Percentiles rank a stretch among this genome's conserved stretches.
Conservation (phyloP, 2,888 invertebrate genomes). For the Eristalis pertinax region DNA sequence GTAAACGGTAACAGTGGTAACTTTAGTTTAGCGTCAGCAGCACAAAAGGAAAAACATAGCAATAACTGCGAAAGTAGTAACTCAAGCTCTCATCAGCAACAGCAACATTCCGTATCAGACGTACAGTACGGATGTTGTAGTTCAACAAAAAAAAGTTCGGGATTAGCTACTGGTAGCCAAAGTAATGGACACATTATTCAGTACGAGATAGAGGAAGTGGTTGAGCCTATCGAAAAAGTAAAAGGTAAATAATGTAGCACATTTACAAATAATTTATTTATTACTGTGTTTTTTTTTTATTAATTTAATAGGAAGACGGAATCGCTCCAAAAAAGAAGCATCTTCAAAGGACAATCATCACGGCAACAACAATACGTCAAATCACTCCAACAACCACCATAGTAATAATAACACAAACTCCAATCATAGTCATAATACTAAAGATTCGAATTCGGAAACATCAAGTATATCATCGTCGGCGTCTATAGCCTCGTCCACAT, state of each 20-base stretch:
- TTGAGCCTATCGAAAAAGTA: constrained; percentile 78
- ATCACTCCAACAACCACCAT: constrained; percentile 52
- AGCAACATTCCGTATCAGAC: constrained; percentile 52
- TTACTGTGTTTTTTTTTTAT: neutral
- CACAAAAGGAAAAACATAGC: constrained; percentile 67
- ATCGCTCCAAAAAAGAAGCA: constrained; percentile 80
- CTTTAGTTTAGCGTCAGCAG: constrained; percentile 63
- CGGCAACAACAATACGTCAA: constrained; percentile 70
- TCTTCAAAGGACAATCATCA: constrained; percentile 81
- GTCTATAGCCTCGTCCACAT: constrained; percentile 76
- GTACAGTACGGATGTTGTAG: constrained; percentile 46
- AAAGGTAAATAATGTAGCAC: constrained; percentile 75
- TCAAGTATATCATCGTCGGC: constrained; percentile 77
- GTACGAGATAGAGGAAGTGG: constrained; percentile 78
- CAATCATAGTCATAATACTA: constrained; percentile 69
- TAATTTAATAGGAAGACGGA: constrained; percentile 78
- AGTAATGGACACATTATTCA: constrained; percentile 79
- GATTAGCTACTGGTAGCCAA: constrained; percentile 49
- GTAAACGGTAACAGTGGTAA: constrained; percentile 69
- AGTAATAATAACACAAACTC: constrained; percentile 68
- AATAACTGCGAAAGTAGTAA: constrained; percentile 74
- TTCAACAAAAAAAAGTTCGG: constrained; percentile 70
- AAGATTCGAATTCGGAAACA: constrained; percentile 74
- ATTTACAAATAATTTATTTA: neutral
- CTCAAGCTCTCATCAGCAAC: constrained; percentile 75